These are phyloP conservation scores for Caenorhabditis virilis DNA, from an alignment of 2,888 invertebrate species.

Conservation along the genomic window DNA sequence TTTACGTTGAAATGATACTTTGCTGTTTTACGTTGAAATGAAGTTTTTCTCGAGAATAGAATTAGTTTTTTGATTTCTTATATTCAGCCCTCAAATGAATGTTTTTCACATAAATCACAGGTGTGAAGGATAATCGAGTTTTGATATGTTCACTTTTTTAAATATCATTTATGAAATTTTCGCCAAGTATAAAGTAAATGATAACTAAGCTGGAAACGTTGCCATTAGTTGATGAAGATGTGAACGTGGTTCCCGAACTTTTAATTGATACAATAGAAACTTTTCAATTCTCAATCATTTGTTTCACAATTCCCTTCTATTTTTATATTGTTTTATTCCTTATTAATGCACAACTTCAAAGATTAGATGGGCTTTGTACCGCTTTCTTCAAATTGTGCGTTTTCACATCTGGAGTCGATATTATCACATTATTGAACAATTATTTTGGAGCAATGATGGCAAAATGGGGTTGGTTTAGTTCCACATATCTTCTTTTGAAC, in stretches of 20 bases:
- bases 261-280: conserved; percentile 14
- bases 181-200: too few species aligned
- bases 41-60: too few species aligned
- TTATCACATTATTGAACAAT: conserved; percentile 25
- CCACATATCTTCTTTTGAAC: conserved; percentile 15
- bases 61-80: too few species aligned
- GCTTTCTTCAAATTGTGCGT: conserved; percentile 35
- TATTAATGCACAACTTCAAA: conserved; percentile 12
- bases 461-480: conserved; percentile 18
- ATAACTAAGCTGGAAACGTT: too few species aligned
- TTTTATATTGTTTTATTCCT: conserved; percentile 11
- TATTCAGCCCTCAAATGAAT: too few species aligned
- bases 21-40: too few species aligned
- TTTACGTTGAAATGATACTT: too few species aligned
- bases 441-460: conserved; percentile 31
- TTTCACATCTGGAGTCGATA: conserved; percentile 20
- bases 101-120: too few species aligned
- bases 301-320: conserved; percentile 25
- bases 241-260: not conserved
- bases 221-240: too few species aligned
- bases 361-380: conserved; percentile 18
- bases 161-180: too few species aligned
- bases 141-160: too few species aligned
- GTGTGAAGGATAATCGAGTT: too few species aligned
- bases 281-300: conserved; percentile 13